Evolutionary conservation across 30 jellyfish, hydroid and myxozoan genomes (phyloP), one percentile per base, ranked within the genome.

Genomic region (Hydractinia symbiolongicarpus): DNA sequence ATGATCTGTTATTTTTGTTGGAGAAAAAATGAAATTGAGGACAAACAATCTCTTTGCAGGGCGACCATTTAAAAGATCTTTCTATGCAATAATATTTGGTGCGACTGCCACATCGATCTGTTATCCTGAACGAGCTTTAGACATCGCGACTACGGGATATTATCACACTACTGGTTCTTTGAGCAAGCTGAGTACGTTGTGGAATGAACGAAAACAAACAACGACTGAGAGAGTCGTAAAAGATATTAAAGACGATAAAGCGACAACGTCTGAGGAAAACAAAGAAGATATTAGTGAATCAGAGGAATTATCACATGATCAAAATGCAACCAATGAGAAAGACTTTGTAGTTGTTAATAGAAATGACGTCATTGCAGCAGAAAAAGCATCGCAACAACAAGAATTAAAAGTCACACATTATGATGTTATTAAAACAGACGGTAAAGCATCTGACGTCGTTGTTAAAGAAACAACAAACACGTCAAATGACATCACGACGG

Each of bases 11-110:
- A 11, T 58, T 17, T 58, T 58, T 17, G 15, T 58, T 17, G 19
- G 3, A 58, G 69, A 58, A 3, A 58, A 58, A 17, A 58, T 58
- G 15, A 13, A 11, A 58, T 0, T 58, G 69, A 30, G 44, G 2
- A 30, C 44, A 30, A 30, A 30, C 1, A 30, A 30, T 30, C 44
- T 30, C 2, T 30, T 30, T 30, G 2, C 44, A 77, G 85, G 85
- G 3, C 78, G 85, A n/a, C 85, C 85, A 52, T 54, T 77, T 55
- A 77, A 77, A 77, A 61, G 85, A 53, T 53, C 76, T n/a, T 77
- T 77, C 1, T 77, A 77, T 49, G 81, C 55, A 40, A 17, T 61
- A n/a, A 53, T 61, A 30, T 77, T 77, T 61, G 85, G 85, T 15
- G 51, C 53, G 55, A 77, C 81, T 9, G 85, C 81, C 8, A 15